A percentile compares a stretch with the other conserved stretches of the same genome.
These are phyloP conservation scores for Halichoerus grypus DNA, from an alignment of 2,113 vertebrate species.

Conservation along the genomic window DNA sequence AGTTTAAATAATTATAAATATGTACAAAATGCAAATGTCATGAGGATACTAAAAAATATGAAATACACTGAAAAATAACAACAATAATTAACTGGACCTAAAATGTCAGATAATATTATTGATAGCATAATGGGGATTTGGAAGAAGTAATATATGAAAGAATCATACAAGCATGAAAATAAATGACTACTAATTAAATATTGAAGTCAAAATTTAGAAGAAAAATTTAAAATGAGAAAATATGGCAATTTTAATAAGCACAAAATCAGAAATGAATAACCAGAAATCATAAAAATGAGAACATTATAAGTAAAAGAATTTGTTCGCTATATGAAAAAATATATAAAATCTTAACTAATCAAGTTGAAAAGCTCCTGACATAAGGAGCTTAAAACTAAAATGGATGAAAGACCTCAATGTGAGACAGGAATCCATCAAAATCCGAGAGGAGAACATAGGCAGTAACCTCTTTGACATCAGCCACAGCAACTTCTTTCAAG, in stretches of 20 bases:
- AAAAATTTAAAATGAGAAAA: background rate
- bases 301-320: background rate
- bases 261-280: background rate
- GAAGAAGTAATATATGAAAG: background rate
- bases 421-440: too few species aligned
- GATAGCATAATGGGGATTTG: background rate
- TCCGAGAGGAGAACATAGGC: too few species aligned
- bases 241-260: background rate
- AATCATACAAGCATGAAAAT: background rate
- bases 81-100: background rate
- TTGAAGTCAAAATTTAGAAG: background rate
- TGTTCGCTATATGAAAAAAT: background rate
- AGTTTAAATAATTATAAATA: background rate
- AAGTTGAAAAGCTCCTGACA: background rate
- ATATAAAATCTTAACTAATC: background rate
- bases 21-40: background rate
- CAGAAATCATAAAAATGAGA: background rate
- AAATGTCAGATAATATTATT: background rate
- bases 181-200: background rate
- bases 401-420: too few species aligned
- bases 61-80: background rate
- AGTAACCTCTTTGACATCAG: too few species aligned
- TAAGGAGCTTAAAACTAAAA: background rate
- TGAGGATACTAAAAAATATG: background rate
- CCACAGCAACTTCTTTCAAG: too few species aligned